Percentiles rank a stretch among this genome's conserved stretches.
Evolutionary conservation across 2,113 vertebrate species (phyloP).

Genomic region (Arenaria interpres): DNA sequence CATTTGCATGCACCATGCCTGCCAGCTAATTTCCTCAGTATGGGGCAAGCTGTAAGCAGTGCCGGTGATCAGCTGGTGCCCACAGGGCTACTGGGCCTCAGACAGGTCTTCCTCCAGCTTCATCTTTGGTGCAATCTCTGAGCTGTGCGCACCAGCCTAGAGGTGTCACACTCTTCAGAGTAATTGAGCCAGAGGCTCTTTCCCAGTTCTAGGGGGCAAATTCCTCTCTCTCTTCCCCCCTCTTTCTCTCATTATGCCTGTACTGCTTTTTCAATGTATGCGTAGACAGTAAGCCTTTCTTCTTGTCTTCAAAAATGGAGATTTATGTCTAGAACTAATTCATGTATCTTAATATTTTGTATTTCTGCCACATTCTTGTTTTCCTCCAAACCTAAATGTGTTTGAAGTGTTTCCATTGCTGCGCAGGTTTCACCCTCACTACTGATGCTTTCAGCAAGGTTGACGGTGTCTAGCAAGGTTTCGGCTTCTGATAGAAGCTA

Average conservation of each 20-base stretch:
- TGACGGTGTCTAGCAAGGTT: background rate
- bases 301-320: background rate
- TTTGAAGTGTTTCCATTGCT: background rate
- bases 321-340: background rate
- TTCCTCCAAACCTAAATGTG: background rate
- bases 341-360: background rate
- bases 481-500: background rate
- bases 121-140: background rate
- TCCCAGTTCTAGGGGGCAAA: background rate
- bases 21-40: background rate
- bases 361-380: background rate
- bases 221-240: background rate
- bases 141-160: background rate
- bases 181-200: background rate
- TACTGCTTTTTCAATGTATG: background rate
- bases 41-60: background rate
- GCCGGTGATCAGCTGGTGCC: background rate
- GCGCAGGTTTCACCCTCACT: background rate
- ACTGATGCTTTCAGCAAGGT: background rate
- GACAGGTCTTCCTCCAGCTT: background rate
- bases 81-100: fast-evolving
- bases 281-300: background rate
- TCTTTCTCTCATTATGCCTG: background rate
- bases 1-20: fast-evolving
- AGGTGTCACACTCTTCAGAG: fast-evolving